Conservation (phyloP, 2,113 vertebrate species). For the Steatornis caripensis region DNA sequence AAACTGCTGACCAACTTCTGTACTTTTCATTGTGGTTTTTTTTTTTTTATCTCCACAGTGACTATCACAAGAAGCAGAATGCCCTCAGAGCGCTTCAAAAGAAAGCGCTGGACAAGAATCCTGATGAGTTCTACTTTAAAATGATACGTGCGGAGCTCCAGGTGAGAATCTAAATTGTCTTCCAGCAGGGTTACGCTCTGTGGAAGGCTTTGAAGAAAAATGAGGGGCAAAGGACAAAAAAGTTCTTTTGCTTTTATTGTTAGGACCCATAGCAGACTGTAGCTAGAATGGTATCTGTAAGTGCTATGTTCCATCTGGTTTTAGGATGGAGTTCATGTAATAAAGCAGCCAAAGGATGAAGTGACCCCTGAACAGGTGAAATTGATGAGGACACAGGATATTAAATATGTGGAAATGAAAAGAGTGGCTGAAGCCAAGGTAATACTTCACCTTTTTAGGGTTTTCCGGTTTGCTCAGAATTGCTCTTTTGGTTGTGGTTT, state of each 20-base stretch:
- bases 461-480: neutral
- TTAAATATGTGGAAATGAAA: conserved; percentile 95
- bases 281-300: neutral
- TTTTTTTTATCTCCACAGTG: conserved; percentile 70
- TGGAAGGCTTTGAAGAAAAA: neutral
- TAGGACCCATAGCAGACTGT: neutral
- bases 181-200: neutral
- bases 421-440: conserved; percentile 90
- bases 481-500: neutral
- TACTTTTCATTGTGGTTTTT: no score
- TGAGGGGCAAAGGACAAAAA: neutral
- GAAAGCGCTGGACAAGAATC: conserved; percentile 93
- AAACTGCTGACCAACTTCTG: neutral
- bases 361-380: conserved; percentile 89
- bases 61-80: conserved; percentile 91
- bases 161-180: conserved; percentile 51
- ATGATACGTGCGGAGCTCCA: conserved; percentile 86
- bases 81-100: conserved; percentile 85
- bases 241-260: neutral
- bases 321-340: conserved; percentile 88
- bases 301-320: neutral
- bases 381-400: conserved; percentile 90
- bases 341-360: conserved; percentile 75
- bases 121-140: conserved; percentile 95
- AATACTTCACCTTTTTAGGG: neutral